Conservation (phyloP, 2,113 vertebrate species). For the Aegypius monachus region DNA sequence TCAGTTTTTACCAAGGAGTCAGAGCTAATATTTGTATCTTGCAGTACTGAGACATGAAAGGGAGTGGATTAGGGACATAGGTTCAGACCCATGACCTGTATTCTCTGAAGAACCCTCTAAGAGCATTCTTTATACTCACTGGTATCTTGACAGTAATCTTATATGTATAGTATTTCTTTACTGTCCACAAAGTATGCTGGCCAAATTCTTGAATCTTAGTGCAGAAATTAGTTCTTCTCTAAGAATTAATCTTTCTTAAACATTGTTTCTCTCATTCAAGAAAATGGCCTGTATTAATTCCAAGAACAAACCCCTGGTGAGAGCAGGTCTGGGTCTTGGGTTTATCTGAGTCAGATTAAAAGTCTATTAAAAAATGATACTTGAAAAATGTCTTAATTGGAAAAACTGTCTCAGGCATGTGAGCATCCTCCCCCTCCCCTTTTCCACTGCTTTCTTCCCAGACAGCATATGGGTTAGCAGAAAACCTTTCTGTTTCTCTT, state of each 20-base stretch:
- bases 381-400: background rate
- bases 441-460: background rate
- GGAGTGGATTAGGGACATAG: background rate
- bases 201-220: background rate
- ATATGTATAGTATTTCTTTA: background rate
- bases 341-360: background rate
- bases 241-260: background rate
- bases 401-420: background rate
- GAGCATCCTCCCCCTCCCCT: background rate
- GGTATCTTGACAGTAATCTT: background rate
- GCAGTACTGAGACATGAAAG: background rate
- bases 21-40: background rate
- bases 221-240: background rate
- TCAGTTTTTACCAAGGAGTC: background rate
- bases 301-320: background rate
- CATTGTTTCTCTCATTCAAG: background rate
- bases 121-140: background rate
- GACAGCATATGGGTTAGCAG: background rate
- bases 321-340: background rate
- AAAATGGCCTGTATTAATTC: background rate
- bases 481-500: background rate
- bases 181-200: background rate
- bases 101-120: background rate
- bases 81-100: background rate
- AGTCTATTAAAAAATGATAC: background rate